Conservation (phyloP, 2,797 vertebrate genomes). For the Notamacropus eugenii region DNA sequence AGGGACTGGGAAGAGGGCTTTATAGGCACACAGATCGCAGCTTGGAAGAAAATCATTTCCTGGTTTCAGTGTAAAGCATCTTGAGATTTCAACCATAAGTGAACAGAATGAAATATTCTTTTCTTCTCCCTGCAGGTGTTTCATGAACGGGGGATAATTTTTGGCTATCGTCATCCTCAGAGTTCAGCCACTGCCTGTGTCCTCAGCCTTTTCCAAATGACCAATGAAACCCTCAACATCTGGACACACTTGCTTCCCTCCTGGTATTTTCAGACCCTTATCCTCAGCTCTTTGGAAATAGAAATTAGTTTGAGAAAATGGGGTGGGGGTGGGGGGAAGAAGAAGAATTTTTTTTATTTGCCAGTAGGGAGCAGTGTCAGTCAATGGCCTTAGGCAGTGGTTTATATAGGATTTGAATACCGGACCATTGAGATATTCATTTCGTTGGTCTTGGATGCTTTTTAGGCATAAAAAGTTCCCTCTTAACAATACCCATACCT, state of each 20-base stretch:
- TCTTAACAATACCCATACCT: not conserved
- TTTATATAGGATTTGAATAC: not conserved
- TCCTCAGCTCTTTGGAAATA: not conserved
- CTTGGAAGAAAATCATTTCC: not conserved
- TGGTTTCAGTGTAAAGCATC: not conserved
- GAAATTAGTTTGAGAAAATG: not conserved
- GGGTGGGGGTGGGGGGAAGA: not conserved
- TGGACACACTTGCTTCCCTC: constrained; percentile 97
- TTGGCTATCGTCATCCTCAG: constrained; percentile 92
- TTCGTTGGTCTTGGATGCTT: not conserved
- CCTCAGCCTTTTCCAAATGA: constrained; percentile 95
- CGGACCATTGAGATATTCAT: not conserved
- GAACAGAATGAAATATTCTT: not conserved
- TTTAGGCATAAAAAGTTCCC: not conserved
- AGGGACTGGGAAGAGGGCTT: not conserved
- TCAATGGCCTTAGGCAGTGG: not conserved
- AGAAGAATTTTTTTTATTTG: not conserved
- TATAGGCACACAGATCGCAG: not conserved
- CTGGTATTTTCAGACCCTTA: constrained; percentile 85
- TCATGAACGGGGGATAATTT: constrained; percentile 94
- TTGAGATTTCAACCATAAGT: not conserved
- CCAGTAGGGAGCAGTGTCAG: not conserved
- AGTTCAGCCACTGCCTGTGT: constrained; percentile 93
- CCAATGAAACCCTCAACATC: constrained; percentile 97
- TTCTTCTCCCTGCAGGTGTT: constrained; percentile 87